These are phyloP conservation scores for Sigmodon hispidus DNA, from an alignment of 2,113 vertebrate genomes.

Conservation along the genomic window DNA sequence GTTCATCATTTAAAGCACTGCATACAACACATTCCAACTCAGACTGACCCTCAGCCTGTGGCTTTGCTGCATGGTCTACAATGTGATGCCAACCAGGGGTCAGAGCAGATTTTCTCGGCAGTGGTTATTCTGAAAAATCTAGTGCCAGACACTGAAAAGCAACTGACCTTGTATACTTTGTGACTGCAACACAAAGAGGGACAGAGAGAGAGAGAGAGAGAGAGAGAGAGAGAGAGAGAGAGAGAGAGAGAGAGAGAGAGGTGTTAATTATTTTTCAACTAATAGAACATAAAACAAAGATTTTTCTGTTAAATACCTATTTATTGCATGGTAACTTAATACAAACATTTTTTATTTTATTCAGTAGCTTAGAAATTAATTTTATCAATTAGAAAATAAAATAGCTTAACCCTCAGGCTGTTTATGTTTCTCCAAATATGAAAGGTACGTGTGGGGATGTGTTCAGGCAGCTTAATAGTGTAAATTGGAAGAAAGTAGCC, in stretches of 20 bases:
- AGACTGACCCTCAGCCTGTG: not conserved
- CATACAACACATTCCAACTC: rapidly evolving
- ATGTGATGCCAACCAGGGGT: not conserved
- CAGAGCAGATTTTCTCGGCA: not conserved
- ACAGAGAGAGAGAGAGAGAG: not conserved
- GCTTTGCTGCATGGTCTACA: conserved; percentile 10
- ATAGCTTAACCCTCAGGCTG: not conserved
- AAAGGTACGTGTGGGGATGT: not conserved
- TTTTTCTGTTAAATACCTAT: not conserved
- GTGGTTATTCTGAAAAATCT: conserved; percentile 56
- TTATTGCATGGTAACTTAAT: not conserved
- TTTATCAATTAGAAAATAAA: conserved; percentile 40
- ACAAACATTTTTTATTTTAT: not conserved
- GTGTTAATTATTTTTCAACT: not conserved
- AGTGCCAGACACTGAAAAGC: conserved; percentile 55
- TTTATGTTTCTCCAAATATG: not conserved
- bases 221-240: not conserved
- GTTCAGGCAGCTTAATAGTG: not conserved
- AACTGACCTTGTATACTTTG: not conserved
- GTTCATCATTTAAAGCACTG: not conserved
- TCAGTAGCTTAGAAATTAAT: conserved; percentile 9
- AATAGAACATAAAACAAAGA: not conserved
- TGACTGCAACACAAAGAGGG: rapidly evolving
- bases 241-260: not conserved
- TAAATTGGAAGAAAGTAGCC: not conserved